A percentile compares a stretch with the other conserved stretches of the same genome.
These are phyloP conservation scores for Biston betularia DNA, from an alignment of 2,888 invertebrate genomes.

Conservation along the genomic window DNA sequence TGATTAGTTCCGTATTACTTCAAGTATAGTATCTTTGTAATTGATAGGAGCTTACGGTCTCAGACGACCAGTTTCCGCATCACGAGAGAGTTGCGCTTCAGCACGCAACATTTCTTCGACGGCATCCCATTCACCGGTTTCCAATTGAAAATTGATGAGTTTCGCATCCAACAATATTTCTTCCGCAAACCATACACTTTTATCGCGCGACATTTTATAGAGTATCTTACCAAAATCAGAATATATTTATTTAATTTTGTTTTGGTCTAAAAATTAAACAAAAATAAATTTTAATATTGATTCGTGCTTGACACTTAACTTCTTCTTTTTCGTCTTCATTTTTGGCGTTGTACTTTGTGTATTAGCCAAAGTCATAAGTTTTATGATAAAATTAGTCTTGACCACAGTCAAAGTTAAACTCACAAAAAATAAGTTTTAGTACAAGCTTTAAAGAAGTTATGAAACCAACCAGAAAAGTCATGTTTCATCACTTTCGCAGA, in stretches of 20 bases:
- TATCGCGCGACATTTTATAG: constrained; percentile 79
- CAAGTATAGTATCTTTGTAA: not conserved
- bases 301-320: too few relatives aligned
- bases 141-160: constrained; percentile 81
- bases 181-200: constrained; percentile 84
- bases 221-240: not conserved
- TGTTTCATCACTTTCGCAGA: too few relatives aligned
- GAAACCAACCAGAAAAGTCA: too few relatives aligned
- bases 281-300: too few relatives aligned
- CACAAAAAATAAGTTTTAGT: too few relatives aligned
- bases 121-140: constrained; percentile 83
- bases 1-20: not conserved
- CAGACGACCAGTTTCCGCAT: constrained; percentile 80
- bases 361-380: too few relatives aligned
- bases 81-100: constrained; percentile 81
- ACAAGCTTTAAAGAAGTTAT: too few relatives aligned
- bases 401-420: too few relatives aligned
- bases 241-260: not conserved
- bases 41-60: constrained; percentile 71
- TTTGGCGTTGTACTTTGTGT: too few relatives aligned
- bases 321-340: too few relatives aligned
- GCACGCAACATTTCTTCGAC: constrained; percentile 84
- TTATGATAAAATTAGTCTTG: too few relatives aligned
- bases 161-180: constrained; percentile 83
- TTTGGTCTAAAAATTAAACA: constrained; percentile 1